phyloP scores from a whole-genome alignment of 2,888 invertebrate species.

The Amblyteles armatorius region DNA sequence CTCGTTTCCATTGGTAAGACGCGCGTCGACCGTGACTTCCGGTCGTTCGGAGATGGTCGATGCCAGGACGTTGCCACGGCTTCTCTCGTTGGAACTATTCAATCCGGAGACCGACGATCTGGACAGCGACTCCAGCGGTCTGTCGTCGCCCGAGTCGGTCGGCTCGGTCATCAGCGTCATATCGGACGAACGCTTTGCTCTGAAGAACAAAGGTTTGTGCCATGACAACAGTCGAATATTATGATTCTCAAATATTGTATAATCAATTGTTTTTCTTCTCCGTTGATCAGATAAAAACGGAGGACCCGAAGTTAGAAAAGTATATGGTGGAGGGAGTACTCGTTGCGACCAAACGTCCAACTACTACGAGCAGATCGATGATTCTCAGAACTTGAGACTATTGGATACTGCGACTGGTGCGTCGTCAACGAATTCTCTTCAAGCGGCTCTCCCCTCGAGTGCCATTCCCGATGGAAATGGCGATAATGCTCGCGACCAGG shows the following conservation, averaged over 20 bases:
- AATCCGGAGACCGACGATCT: slow-evolving; percentile 96
- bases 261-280: not conserved
- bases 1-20: slow-evolving; percentile 90
- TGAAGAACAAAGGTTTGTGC: slow-evolving; percentile 71
- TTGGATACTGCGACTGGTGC: slow-evolving; percentile 88
- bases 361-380: not conserved
- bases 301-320: not conserved
- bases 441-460: not conserved
- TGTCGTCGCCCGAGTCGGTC: slow-evolving; percentile 94
- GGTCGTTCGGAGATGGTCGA: slow-evolving; percentile 87
- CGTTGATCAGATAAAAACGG: not conserved
- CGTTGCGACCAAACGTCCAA: not conserved
- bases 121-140: slow-evolving; percentile 95
- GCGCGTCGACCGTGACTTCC: slow-evolving; percentile 86
- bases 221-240: not conserved
- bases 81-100: slow-evolving; percentile 93
- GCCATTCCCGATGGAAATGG: not conserved
- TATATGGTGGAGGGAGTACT: not conserved
- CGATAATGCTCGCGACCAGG: not conserved
- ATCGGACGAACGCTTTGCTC: slow-evolving; percentile 86
- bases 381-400: slow-evolving; percentile 85
- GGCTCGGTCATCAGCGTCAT: slow-evolving; percentile 94
- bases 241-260: not conserved
- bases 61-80: slow-evolving; percentile 90
- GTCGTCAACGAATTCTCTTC: slow-evolving; percentile 86